Conservation (phyloP, 2,113 vertebrate species). For the Oenanthe melanoleuca region DNA sequence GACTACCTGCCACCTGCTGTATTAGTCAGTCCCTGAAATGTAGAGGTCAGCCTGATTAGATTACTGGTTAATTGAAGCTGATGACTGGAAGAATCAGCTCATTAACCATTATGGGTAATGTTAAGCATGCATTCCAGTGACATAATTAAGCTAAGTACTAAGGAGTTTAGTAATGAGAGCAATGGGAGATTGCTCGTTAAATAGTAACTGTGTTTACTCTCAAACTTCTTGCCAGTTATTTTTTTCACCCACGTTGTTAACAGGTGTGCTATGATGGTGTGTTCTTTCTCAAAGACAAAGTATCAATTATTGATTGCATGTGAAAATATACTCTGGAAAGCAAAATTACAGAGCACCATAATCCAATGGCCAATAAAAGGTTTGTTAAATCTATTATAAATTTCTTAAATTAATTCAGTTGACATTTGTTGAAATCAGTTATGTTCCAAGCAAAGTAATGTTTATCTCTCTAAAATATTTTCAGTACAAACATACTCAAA, state of each 20-base stretch:
- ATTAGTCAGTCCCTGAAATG: neutral
- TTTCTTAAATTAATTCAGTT: neutral
- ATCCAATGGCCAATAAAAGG: neutral
- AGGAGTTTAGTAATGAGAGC: neutral
- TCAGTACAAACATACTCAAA: neutral
- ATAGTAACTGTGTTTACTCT: neutral
- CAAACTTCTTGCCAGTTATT: neutral
- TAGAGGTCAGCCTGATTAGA: neutral
- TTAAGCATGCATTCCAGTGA: neutral
- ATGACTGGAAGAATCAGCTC: slow-evolving; percentile 27
- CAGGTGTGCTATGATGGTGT: neutral
- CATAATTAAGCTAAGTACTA: slow-evolving; percentile 32
- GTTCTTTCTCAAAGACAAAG: neutral
- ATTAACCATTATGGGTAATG: slow-evolving; percentile 21
- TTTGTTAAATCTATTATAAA: neutral
- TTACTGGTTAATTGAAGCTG: slow-evolving; percentile 9
- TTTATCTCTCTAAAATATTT: neutral
- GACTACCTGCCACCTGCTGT: neutral
- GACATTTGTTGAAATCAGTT: neutral
- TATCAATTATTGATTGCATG: neutral
- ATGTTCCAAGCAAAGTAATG: neutral
- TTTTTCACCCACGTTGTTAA: neutral
- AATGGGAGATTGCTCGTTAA: neutral
- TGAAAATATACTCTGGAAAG: neutral
- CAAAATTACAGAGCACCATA: neutral